Base-by-base conservation (phyloP, 2,888 invertebrate genomes). In the Hedychridium roseum region DNA sequence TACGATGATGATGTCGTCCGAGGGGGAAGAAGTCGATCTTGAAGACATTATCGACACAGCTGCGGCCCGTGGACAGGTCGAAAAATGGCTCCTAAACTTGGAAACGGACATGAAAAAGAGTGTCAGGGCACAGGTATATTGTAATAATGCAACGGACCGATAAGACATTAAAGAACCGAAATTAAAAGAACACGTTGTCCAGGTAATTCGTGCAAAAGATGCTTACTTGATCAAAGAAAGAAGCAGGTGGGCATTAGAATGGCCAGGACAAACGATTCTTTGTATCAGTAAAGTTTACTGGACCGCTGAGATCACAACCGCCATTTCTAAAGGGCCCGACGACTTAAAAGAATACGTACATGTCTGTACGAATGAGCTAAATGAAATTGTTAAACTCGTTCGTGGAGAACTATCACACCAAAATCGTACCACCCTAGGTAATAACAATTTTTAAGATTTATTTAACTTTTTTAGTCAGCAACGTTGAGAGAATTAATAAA, bases 231-330 rank as follows among this genome's bases (percentile, higher is more conserved):
- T 66, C 11, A 79, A 78, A 44, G 32, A 51, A 0, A 68, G 85
- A 36, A 74, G 79, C 18, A 73, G 80, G 43, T 87, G 87, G 87
- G 85, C 85, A 0, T 73, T 83, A 20, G 80, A 83, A 32, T 87
- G 86, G 86, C 87, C 87, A 1, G 86, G 86, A 2, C 87, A 87
- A 74, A 82, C 86, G 3, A 82, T 87, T 4, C 79, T 92, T 49
- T 89, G 89, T 60, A 83, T 88, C 57, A 86, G 90, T 2, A 90
- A 91, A 81, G 86, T 92, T 54, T 94, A 88, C 73, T 97, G 97
- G 97, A 97, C 97, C 0, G 81, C 85, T 0, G 91, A 94, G 76
- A 90, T 95, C n/a, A 91, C 92, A 1, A 84, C 87, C 43, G 88
- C 91, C 1, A 89, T 96, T 50, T 78, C 83, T 15, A 80, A 82